Conservation (phyloP, 2,113 vertebrate genomes). For the Brachypteracias leptosomus region DNA sequence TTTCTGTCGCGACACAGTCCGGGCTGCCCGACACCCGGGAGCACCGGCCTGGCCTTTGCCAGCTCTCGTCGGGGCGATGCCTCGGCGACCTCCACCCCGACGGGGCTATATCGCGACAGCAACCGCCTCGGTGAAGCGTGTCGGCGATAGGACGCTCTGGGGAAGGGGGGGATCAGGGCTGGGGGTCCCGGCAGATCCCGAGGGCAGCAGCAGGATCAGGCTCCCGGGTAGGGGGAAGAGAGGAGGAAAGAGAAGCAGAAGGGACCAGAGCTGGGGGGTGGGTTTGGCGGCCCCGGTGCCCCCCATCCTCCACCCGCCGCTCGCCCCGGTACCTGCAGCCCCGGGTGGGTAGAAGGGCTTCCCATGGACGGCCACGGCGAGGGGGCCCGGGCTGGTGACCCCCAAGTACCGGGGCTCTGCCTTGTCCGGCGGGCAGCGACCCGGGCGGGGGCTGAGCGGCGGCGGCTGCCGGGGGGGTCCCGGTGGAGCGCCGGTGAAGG, state of each 20-base stretch:
- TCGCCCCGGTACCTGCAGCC: slow-evolving; percentile 63
- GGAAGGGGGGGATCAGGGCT: background rate
- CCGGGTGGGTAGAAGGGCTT: slow-evolving; percentile 77
- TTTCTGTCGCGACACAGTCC: background rate
- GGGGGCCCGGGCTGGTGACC: slow-evolving; percentile 71
- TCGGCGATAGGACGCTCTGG: background rate
- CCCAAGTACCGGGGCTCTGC: slow-evolving; percentile 78
- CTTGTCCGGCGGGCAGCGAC: slow-evolving; percentile 68
- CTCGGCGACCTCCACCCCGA: background rate
- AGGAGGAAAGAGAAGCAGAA: background rate
- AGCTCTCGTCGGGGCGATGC: background rate
- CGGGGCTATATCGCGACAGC: background rate
- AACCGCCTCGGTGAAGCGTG: background rate
- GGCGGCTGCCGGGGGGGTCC: slow-evolving; percentile 59
- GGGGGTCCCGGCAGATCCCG: background rate
- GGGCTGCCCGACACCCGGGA: background rate
- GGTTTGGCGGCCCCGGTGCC: background rate
- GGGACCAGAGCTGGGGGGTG: background rate
- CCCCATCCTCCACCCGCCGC: background rate
- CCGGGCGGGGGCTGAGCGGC: slow-evolving; percentile 40
- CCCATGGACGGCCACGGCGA: slow-evolving; percentile 60
- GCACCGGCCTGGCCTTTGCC: background rate
- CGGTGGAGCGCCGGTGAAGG: background rate
- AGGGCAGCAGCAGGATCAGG: background rate
- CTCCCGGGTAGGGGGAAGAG: background rate